phyloP scores from a whole-genome alignment of 2,888 invertebrate genomes.

The Scaptomyza polygonia region DNA sequence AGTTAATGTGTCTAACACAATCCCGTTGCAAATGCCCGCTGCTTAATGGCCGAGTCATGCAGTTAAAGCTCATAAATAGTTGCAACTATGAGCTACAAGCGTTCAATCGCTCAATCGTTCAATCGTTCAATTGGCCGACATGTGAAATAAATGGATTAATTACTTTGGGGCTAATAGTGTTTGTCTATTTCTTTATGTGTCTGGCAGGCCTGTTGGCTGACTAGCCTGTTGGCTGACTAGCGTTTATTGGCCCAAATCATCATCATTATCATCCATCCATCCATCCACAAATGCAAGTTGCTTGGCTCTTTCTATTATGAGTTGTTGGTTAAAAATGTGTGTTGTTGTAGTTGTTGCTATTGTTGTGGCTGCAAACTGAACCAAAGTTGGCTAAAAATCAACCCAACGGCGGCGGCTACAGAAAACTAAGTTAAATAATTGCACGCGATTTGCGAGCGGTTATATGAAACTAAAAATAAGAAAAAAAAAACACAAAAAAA shows the following conservation, averaged over 20 bases:
- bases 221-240: slow-evolving; percentile 11
- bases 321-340: slow-evolving; percentile 58
- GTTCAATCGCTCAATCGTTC: slow-evolving; percentile 7
- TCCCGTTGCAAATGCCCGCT: slow-evolving; percentile 12
- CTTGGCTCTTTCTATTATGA: slow-evolving; percentile 57
- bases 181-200: slow-evolving; percentile 8
- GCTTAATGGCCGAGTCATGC: slow-evolving; percentile 26
- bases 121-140: slow-evolving; percentile 59
- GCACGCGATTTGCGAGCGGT: slow-evolving; percentile 75
- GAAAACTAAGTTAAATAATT: slow-evolving; percentile 72
- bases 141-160: slow-evolving; percentile 66
- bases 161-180: slow-evolving; percentile 29
- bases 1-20: slow-evolving; percentile 9
- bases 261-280: slow-evolving; percentile 37
- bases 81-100: slow-evolving; percentile 16
- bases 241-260: slow-evolving; percentile 69
- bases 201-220: not conserved
- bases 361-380: slow-evolving; percentile 47
- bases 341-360: slow-evolving; percentile 25
- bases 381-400: slow-evolving; percentile 46
- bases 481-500: slow-evolving; percentile 15
- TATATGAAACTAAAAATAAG: slow-evolving; percentile 55
- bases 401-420: slow-evolving; percentile 45
- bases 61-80: slow-evolving; percentile 21
- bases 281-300: slow-evolving; percentile 53